These are phyloP conservation scores for Danio albolineatus DNA, from an alignment of 2,797 vertebrate species.

Conservation along the genomic window DNA sequence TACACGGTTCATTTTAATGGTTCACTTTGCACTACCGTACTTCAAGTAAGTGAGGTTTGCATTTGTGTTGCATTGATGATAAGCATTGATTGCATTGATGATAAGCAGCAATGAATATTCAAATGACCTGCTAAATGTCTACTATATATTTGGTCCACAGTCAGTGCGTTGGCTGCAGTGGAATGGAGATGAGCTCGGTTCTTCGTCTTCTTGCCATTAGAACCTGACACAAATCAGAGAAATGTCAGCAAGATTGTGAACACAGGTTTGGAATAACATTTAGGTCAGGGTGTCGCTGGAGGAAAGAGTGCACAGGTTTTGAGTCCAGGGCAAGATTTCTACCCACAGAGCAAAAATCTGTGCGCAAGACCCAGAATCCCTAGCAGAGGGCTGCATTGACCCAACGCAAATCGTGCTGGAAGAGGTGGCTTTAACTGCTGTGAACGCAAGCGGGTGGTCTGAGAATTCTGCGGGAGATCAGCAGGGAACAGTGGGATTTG, in stretches of 20 bases:
- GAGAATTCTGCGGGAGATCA: no score
- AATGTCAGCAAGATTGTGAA: not conserved
- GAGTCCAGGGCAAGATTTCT: no score
- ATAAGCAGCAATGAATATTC: slow-evolving; percentile 21
- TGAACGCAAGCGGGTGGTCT: no score
- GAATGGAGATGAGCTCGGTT: slow-evolving; percentile 11
- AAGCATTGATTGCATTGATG: slow-evolving; percentile 20
- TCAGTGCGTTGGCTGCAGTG: not conserved
- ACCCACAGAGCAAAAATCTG: no score
- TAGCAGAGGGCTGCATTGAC: no score
- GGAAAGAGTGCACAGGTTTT: no score
- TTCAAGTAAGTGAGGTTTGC: slow-evolving; percentile 28
- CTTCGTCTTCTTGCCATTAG: slow-evolving; percentile 11
- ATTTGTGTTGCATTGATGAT: slow-evolving; percentile 29
- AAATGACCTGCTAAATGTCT: slow-evolving; percentile 17
- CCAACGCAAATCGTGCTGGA: no score
- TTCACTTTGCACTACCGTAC: slow-evolving; percentile 12
- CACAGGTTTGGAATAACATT: no score
- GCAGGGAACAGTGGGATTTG: no score
- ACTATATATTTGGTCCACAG: not conserved
- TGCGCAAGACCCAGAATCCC: no score
- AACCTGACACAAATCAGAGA: slow-evolving; percentile 27
- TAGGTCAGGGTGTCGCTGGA: no score
- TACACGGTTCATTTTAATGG: not conserved
- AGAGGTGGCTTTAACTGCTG: no score